phyloP scores from a whole-genome alignment of 2,113 vertebrate genomes.

The Macaca fascicularis region T2T-MFA8v1.1 NC_088381.1:47023001-47023500 shows the following conservation, averaged over 20 bases:
- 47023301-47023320: background rate
- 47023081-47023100: background rate
- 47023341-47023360: background rate
- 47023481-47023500: background rate
- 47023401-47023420: background rate
- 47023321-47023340: background rate
- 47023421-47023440: background rate
- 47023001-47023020: background rate
- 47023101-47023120: background rate
- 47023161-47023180: background rate
- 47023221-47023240: background rate
- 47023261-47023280: background rate
- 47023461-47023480: too few relatives aligned
- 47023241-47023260: background rate
- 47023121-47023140: background rate
- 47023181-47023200: background rate
- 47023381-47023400: fast-evolving
- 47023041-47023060: background rate
- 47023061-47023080: background rate
- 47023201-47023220: background rate
- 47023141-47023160: background rate
- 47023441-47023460: background rate
- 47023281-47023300: background rate
- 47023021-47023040: background rate
- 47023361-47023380: background rate